Conservation (phyloP, 2,888 invertebrate species). For the Parnassius orleans region DNA sequence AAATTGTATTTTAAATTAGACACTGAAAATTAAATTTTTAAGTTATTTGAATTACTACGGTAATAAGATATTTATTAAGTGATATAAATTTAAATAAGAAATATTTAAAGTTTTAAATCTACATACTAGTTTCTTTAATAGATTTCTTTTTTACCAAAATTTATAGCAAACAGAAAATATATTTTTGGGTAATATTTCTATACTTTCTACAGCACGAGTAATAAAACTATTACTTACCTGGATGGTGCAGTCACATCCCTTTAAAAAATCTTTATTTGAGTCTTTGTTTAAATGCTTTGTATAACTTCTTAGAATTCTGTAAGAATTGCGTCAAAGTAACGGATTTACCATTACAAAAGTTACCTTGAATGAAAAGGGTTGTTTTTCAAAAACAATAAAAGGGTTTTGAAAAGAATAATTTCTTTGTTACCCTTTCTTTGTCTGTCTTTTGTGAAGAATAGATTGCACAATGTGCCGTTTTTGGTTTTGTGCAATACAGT, state of each 20-base stretch:
- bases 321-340: conserved; percentile 67
- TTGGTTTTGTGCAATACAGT: conserved; percentile 45
- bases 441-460: conserved; percentile 52
- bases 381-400: conserved; percentile 66
- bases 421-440: conserved; percentile 69
- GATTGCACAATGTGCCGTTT: conserved; percentile 66
- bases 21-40: too few relatives aligned
- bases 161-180: too few relatives aligned
- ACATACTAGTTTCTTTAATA: too few relatives aligned
- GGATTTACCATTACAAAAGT: conserved; percentile 56
- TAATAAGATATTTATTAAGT: too few relatives aligned
- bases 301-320: conserved; percentile 54
- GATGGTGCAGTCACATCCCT: neutral
- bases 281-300: conserved; percentile 23
- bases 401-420: conserved; percentile 60
- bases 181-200: neutral
- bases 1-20: too few relatives aligned
- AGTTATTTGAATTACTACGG: too few relatives aligned
- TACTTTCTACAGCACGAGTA: conserved; percentile 3
- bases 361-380: conserved; percentile 67
- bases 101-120: too few relatives aligned
- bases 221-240: conserved; percentile 19
- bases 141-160: too few relatives aligned
- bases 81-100: too few relatives aligned
- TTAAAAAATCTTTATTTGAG: conserved; percentile 1